Base-by-base conservation (phyloP, 2,797 vertebrate species). In the Microhierax caerulescens region DNA sequence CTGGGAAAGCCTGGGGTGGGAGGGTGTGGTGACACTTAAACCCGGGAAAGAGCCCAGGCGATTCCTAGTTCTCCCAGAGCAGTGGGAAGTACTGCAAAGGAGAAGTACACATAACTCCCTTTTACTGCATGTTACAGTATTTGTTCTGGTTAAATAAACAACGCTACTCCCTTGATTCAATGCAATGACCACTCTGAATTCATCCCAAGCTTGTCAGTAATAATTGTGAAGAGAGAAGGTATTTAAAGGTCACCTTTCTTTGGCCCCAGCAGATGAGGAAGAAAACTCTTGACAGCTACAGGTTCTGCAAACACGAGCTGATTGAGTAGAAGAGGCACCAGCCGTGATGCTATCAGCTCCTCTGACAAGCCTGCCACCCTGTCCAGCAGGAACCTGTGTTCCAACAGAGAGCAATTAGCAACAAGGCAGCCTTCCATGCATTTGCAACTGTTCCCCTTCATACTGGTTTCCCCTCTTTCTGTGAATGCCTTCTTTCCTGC, bases 231-330 rank as follows among this genome's bases (percentile, higher is more conserved):
- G 34, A 68, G 27, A 92, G 10, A 36, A 85, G 90, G 25, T 70
- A 82, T 57, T 85, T 82, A 92, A 95, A 94, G 83, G 24, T 95
- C 97, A 99, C 99, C 99, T 96, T 98, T 99, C 98, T 99, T 99
- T 98, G 99, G 99, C 86, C 98, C 98, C 88, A 99, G 98, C 65
- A 99, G 98, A 98, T 99, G 99, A 94, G 99, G 99, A 97, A 99
- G 98, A 95, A 99, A 99, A 97, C 99, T 99, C 98, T 99, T 99
- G 50, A 99, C 98, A 90, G 99, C 99, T 73, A 99, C 99, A 23
- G 99, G 99, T 93, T 99, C 99, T 75, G 99, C 99, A 97, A 99
- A 99, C 92, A 99, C 99, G 1, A 99, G 97, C 82, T 99, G 98
- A 96, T 99, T 99, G 85, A 99, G 98, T 45, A 99, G 98, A 91